phyloP scores from a whole-genome alignment of 2,113 vertebrate species.

The Ictidomys tridecemlineatus region DNA sequence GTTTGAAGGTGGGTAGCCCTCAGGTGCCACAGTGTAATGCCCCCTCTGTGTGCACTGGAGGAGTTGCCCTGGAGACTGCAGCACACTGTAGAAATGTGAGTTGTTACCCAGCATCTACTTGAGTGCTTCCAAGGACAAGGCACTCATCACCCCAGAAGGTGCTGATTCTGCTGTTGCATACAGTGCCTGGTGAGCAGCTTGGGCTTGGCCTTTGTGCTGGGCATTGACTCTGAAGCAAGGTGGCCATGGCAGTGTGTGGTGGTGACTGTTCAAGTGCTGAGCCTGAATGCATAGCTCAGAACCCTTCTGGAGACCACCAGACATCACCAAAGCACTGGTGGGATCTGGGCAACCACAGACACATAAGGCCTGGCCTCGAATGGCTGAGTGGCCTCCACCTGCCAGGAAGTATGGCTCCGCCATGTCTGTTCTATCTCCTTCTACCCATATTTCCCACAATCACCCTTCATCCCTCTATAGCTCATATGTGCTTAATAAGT shows the following conservation, averaged over 20 bases:
- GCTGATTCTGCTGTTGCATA: neutral
- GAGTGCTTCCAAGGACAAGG: neutral
- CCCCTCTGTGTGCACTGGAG: neutral
- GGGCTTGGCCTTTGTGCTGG: rapidly evolving
- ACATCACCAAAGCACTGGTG: neutral
- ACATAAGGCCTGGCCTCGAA: neutral
- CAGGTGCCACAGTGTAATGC: neutral
- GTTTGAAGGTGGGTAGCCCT: neutral
- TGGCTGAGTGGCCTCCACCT: neutral
- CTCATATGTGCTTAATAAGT: neutral
- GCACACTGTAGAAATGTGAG: neutral
- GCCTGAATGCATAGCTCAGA: neutral
- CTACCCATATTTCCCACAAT: neutral
- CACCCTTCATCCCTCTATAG: neutral
- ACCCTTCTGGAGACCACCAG: rapidly evolving
- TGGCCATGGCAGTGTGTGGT: neutral
- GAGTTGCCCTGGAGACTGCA: neutral
- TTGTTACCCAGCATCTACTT: neutral
- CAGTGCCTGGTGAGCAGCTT: neutral
- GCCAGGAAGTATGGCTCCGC: neutral
- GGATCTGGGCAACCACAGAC: neutral
- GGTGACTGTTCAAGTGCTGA: neutral
- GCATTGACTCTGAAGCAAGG: neutral
- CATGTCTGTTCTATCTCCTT: neutral
- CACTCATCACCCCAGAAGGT: neutral